These are phyloP conservation scores for Entomyzon cyanotis DNA, from an alignment of 2,113 vertebrate genomes.

Conservation along the genomic window DNA sequence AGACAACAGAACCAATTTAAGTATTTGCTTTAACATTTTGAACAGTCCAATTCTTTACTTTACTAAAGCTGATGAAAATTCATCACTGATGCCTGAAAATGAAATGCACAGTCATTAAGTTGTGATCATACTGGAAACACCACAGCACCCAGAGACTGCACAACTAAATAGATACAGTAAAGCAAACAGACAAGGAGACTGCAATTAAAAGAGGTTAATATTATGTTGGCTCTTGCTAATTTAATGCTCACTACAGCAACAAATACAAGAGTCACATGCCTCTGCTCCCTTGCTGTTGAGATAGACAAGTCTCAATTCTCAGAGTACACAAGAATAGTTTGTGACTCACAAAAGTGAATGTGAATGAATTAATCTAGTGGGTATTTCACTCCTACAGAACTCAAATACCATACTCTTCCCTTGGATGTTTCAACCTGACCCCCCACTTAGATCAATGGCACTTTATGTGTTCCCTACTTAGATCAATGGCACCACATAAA, in stretches of 20 bases:
- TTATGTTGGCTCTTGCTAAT: constrained; percentile 15
- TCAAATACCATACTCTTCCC: not conserved
- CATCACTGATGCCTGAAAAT: not conserved
- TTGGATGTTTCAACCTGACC: not conserved
- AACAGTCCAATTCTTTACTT: not conserved
- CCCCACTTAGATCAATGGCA: not conserved
- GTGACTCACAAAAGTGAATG: not conserved
- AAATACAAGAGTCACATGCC: not conserved
- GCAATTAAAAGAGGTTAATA: constrained; percentile 67
- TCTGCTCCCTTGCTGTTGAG: not conserved
- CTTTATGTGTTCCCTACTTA: not conserved
- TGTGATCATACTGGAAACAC: not conserved
- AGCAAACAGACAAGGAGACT: not conserved
- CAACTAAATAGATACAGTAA: constrained; percentile 34
- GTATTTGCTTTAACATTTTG: not conserved
- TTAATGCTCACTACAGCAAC: constrained; percentile 50
- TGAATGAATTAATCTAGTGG: not conserved
- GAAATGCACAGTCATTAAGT: not conserved
- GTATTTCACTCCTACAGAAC: not conserved
- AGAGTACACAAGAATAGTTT: not conserved
- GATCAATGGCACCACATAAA: constrained; percentile 8
- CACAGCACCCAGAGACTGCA: not conserved
- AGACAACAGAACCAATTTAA: not conserved
- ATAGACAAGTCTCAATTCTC: not conserved
- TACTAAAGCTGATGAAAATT: not conserved